Conservation (phyloP, 2,113 vertebrate genomes). For the Bolborhynchus lineola region DNA sequence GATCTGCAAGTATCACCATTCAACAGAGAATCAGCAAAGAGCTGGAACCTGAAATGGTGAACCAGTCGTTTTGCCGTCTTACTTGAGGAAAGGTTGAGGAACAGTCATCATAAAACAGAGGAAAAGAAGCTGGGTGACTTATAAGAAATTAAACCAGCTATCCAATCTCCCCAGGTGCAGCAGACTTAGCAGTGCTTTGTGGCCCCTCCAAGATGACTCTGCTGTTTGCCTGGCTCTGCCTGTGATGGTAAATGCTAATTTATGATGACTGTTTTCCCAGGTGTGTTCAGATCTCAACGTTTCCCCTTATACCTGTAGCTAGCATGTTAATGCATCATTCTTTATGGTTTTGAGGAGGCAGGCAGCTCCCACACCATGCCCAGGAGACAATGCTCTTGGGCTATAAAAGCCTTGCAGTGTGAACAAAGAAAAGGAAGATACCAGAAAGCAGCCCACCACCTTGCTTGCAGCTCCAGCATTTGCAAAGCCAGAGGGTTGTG, state of each 20-base stretch:
- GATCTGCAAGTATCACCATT: not conserved
- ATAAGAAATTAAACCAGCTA: not conserved
- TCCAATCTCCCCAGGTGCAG: not conserved
- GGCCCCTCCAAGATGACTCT: not conserved
- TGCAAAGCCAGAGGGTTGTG: not conserved
- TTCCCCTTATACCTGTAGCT: not conserved
- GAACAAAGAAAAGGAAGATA: not conserved
- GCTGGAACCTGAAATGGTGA: not conserved
- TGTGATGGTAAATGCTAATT: slow-evolving; percentile 34
- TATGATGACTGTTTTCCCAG: not conserved
- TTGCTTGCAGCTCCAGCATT: not conserved
- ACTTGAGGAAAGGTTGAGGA: not conserved
- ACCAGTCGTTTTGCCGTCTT: not conserved
- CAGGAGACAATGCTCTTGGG: not conserved
- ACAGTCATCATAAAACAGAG: not conserved
- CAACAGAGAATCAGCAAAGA: not conserved
- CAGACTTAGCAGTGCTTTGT: not conserved
- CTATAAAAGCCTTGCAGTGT: not conserved
- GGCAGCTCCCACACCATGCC: not conserved
- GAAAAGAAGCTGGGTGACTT: not conserved
- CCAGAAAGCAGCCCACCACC: not conserved
- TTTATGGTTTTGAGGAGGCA: slow-evolving; percentile 15
- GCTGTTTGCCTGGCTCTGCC: not conserved
- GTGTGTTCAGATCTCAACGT: not conserved
- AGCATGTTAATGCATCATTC: not conserved